These are phyloP conservation scores for Odontophorus gujanensis DNA, from an alignment of 2,113 vertebrate genomes.

Conservation along the genomic window DNA sequence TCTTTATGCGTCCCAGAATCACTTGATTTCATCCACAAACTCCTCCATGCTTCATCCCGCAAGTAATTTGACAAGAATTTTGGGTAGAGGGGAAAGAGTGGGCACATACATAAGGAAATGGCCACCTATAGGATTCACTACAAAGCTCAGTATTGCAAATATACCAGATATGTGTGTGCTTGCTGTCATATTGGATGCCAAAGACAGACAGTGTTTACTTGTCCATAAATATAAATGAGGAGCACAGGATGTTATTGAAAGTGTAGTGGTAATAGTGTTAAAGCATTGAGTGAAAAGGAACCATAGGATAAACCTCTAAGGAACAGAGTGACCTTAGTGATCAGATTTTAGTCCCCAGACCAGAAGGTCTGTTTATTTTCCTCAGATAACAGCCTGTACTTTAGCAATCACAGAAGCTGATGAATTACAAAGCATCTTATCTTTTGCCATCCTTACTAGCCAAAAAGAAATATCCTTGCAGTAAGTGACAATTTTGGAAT, in stretches of 20 bases:
- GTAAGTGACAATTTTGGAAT: background rate
- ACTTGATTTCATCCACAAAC: background rate
- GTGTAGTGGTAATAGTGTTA: accelerated
- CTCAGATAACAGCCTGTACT: background rate
- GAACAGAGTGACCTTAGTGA: background rate
- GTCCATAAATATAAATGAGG: background rate
- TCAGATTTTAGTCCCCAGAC: background rate
- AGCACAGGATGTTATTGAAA: background rate
- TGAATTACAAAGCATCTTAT: background rate
- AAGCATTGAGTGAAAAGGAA: background rate
- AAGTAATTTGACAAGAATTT: background rate
- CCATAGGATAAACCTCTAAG: background rate
- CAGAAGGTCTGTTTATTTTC: background rate
- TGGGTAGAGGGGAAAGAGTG: background rate
- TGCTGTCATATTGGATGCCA: accelerated
- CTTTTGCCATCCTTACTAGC: background rate
- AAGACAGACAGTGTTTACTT: background rate
- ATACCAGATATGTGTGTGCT: accelerated
- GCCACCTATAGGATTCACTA: accelerated
- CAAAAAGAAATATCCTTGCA: background rate
- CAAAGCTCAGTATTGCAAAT: background rate
- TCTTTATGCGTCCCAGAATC: background rate
- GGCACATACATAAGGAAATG: accelerated
- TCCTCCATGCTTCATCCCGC: background rate
- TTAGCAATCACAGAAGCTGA: background rate